Evolutionary conservation across 2,797 vertebrate genomes (phyloP).

Genomic region (Pterois miles): DNA sequence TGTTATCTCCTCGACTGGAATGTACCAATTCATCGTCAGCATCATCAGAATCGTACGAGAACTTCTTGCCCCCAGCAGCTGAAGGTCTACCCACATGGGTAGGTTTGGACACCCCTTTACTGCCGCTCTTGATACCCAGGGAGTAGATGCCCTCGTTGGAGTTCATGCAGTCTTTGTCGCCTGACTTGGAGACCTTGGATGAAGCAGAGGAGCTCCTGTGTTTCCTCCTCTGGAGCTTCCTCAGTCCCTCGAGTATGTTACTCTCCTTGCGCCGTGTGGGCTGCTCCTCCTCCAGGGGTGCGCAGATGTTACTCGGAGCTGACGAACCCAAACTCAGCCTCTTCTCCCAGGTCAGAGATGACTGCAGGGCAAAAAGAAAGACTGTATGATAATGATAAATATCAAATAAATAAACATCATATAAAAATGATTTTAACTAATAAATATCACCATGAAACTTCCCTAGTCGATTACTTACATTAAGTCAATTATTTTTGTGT

Average conservation of each 20-base stretch:
- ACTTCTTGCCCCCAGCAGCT: slow-evolving; percentile 73
- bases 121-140: slow-evolving; percentile 86
- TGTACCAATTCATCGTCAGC: slow-evolving; percentile 85
- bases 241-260: slow-evolving; percentile 90
- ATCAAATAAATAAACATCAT: too few species aligned
- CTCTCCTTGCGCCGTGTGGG: slow-evolving; percentile 90
- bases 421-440: not conserved
- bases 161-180: slow-evolving; percentile 95
- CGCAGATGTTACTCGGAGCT: slow-evolving; percentile 87
- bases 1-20: slow-evolving; percentile 71
- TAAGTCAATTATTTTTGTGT: too few species aligned
- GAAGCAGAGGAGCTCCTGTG: slow-evolving; percentile 85
- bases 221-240: slow-evolving; percentile 89
- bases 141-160: slow-evolving; percentile 98
- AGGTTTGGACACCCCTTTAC: slow-evolving; percentile 78
- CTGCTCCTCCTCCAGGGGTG: slow-evolving; percentile 86
- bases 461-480: too few species aligned
- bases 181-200: slow-evolving; percentile 88
- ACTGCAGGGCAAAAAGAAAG: slow-evolving; percentile 63
- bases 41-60: slow-evolving; percentile 89
- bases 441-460: too few species aligned
- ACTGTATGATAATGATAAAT: too few species aligned
- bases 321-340: slow-evolving; percentile 90
- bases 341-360: slow-evolving; percentile 91
- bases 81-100: slow-evolving; percentile 63